phyloP scores from a whole-genome alignment of 2,888 invertebrate species.

The Julus scandinavius region DNA sequence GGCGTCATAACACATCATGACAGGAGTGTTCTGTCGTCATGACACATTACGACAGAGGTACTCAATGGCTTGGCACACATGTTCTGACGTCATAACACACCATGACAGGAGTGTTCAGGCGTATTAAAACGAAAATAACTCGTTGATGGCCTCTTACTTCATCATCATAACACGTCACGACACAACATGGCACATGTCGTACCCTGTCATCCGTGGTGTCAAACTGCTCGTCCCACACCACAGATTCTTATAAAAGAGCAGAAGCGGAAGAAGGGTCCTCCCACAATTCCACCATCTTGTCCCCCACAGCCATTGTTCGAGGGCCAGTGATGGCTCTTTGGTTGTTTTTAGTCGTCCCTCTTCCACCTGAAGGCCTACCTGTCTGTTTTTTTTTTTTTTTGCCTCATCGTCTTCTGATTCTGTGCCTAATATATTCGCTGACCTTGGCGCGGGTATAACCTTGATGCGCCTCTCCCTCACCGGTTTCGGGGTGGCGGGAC shows the following conservation, averaged over 20 bases:
- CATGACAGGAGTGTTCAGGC: background rate
- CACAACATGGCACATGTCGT: too few relatives aligned
- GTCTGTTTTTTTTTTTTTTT: background rate
- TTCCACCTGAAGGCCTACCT: constrained; percentile 21
- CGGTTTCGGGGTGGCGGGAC: background rate
- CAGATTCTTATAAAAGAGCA: background rate
- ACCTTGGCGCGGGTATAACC: constrained; percentile 27
- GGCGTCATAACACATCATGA: too few relatives aligned
- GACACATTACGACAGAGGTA: background rate
- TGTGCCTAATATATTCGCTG: constrained; percentile 33
- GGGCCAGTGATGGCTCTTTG: background rate
- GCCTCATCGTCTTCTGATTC: constrained; percentile 1
- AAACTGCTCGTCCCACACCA: too few relatives aligned
- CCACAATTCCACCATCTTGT: background rate
- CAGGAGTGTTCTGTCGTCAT: too few relatives aligned
- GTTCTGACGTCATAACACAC: background rate
- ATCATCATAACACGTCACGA: too few relatives aligned
- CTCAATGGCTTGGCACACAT: too few relatives aligned
- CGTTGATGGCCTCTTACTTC: too few relatives aligned
- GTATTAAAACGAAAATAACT: too few relatives aligned
- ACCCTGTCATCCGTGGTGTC: too few relatives aligned
- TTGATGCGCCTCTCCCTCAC: background rate
- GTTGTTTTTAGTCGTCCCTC: background rate
- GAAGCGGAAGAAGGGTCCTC: background rate
- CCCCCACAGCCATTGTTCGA: background rate